Evolutionary conservation across 1,140 invertebrate species (phyloP).

Genomic region (Drosophila busckii): DNA sequence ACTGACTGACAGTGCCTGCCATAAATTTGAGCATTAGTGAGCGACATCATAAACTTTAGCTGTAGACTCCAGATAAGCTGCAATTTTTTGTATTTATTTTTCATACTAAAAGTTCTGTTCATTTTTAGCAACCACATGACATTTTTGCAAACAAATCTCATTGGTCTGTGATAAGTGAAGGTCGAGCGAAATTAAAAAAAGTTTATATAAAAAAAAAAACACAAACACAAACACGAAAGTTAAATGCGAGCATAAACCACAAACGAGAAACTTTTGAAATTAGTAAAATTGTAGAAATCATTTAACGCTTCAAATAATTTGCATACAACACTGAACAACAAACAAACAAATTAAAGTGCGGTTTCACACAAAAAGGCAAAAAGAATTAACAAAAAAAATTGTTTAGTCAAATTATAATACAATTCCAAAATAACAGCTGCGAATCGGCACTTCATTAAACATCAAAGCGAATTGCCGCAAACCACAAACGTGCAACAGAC

Average conservation of each 20-base stretch:
- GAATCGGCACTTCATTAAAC: slow-evolving; percentile 68
- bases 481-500: slow-evolving; percentile 59
- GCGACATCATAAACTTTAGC: slow-evolving; percentile 29
- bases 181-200: slow-evolving; percentile 53
- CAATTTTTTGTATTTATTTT: background rate
- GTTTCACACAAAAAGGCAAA: slow-evolving; percentile 49
- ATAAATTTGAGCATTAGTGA: background rate
- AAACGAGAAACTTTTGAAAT: slow-evolving; percentile 61
- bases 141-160: slow-evolving; percentile 54
- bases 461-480: slow-evolving; percentile 66
- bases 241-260: slow-evolving; percentile 47
- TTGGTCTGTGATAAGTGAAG: slow-evolving; percentile 78
- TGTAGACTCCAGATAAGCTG: slow-evolving; percentile 13
- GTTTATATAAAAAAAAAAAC: slow-evolving; percentile 19
- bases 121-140: slow-evolving; percentile 43
- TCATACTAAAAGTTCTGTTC: background rate
- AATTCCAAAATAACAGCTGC: slow-evolving; percentile 63
- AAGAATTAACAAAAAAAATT: slow-evolving; percentile 27
- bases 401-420: slow-evolving; percentile 66
- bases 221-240: slow-evolving; percentile 39
- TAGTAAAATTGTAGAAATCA: slow-evolving; percentile 70
- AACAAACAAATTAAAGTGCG: slow-evolving; percentile 46
- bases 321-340: slow-evolving; percentile 33
- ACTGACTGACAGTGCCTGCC: slow-evolving; percentile 39
- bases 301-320: slow-evolving; percentile 68